A percentile compares a stretch with the other conserved stretches of the same genome.
Evolutionary conservation across 30 jellyfish, hydroid and myxozoan genomes (phyloP).

Genomic region (Phacellophora camtschatica): DNA sequence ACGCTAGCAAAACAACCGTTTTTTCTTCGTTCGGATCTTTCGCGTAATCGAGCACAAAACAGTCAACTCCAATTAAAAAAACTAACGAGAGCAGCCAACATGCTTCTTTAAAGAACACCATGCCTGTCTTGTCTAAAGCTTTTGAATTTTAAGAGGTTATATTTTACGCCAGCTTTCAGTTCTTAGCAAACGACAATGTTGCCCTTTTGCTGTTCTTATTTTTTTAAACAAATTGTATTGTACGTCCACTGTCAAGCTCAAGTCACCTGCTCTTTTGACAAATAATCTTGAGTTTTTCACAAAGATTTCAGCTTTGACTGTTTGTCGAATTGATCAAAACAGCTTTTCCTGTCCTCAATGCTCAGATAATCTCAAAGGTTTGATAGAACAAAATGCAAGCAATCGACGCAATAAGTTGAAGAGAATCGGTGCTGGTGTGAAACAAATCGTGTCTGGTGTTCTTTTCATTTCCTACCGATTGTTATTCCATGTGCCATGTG

Average conservation of each 20-base stretch:
- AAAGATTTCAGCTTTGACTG: not conserved
- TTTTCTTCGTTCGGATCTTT: constrained; percentile 71
- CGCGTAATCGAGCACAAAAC: constrained; percentile 42
- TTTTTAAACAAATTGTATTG: not conserved
- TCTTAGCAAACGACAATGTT: too few relatives aligned
- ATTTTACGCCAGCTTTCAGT: too few relatives aligned
- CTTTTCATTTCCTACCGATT: constrained; percentile 25
- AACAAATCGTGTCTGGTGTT: constrained; percentile 66
- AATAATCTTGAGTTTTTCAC: not conserved
- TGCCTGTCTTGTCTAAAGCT: not conserved
- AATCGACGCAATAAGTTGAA: constrained; percentile 3
- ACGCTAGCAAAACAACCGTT: constrained; percentile 75
- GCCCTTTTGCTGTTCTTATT: too few relatives aligned
- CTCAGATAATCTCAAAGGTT: not conserved
- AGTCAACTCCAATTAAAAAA: not conserved
- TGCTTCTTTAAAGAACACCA: not conserved
- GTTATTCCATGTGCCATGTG: constrained; percentile 48
- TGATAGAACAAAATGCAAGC: not conserved
- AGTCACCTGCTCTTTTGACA: too few relatives aligned
- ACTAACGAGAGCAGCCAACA: not conserved
- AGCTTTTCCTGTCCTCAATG: not conserved
- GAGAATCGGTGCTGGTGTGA: constrained; percentile 35
- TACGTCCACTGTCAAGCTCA: not conserved
- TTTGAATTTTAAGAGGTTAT: too few relatives aligned
- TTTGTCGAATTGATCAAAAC: not conserved